Conservation (phyloP, 1,140 invertebrate genomes). For the Phymastichus coffea region DNA sequence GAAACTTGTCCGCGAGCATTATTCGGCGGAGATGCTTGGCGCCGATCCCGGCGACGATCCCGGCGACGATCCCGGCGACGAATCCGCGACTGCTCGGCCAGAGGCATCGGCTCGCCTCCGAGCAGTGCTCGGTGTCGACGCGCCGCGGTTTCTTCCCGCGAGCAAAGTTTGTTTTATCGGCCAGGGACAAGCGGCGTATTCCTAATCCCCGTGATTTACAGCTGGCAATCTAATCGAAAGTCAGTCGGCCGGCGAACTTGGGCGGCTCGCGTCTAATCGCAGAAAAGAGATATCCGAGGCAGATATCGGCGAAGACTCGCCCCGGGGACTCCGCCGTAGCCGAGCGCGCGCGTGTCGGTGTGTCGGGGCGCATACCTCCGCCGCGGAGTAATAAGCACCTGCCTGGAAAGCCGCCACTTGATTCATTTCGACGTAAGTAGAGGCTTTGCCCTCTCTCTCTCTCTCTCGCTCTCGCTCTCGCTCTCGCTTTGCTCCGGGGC, state of each 20-base stretch:
- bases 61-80: slow-evolving; percentile 8
- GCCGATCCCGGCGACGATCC: slow-evolving; percentile 25
- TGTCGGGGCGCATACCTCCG: background rate
- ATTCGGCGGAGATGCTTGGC: slow-evolving; percentile 25
- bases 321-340: background rate
- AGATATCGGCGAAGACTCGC: background rate
- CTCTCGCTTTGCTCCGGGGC: background rate
- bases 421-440: slow-evolving; percentile 59
- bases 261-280: slow-evolving; percentile 8
- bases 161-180: no score
- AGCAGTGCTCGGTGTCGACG: background rate
- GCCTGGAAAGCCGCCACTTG: slow-evolving; percentile 51
- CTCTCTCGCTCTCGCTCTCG: background rate
- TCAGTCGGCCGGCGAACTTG: background rate
- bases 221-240: no score
- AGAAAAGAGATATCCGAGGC: background rate
- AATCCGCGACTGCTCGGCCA: slow-evolving; percentile 1
- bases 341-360: background rate
- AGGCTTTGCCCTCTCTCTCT: slow-evolving; percentile 32
- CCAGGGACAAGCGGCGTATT: no score
- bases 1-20: no score
- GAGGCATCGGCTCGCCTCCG: background rate
- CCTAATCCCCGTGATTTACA: no score
- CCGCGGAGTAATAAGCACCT: slow-evolving; percentile 56
- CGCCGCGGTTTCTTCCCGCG: no score